Conservation (phyloP, 2,797 vertebrate genomes). For the Natrix natrix region DNA sequence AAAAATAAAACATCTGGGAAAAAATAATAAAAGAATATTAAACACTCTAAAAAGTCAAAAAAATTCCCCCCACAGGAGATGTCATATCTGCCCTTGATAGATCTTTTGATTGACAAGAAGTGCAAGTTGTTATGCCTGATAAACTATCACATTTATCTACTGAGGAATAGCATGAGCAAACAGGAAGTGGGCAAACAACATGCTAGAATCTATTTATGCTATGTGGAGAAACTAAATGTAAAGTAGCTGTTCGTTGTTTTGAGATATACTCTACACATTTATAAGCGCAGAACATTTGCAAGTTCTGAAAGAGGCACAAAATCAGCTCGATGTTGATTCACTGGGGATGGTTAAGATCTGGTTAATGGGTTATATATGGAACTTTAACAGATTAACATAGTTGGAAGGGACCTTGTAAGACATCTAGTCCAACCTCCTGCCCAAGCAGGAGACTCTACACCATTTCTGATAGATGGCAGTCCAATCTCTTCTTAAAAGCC, state of each 20-base stretch:
- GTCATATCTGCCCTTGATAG: neutral
- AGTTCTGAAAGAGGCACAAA: neutral
- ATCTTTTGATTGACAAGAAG: neutral
- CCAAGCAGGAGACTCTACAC: no score
- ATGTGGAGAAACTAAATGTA: neutral
- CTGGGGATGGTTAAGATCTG: neutral
- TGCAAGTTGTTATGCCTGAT: neutral
- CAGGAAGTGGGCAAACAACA: neutral
- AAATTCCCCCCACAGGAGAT: neutral
- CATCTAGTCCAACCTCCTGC: no score
- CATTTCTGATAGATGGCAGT: no score
- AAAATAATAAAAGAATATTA: neutral
- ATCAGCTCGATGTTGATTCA: neutral
- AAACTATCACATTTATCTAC: neutral
- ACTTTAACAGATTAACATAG: no score
- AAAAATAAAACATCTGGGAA: neutral
- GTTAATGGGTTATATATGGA: neutral
- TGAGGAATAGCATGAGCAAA: neutral
- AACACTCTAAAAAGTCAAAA: neutral
- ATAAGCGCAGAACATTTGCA: neutral
- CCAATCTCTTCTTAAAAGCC: no score
- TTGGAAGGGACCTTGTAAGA: no score
- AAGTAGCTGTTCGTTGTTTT: neutral
- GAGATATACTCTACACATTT: neutral
- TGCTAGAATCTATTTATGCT: neutral